These are phyloP conservation scores for Zalophus californianus DNA, from an alignment of 2,797 vertebrate genomes.

Conservation along the genomic window DNA sequence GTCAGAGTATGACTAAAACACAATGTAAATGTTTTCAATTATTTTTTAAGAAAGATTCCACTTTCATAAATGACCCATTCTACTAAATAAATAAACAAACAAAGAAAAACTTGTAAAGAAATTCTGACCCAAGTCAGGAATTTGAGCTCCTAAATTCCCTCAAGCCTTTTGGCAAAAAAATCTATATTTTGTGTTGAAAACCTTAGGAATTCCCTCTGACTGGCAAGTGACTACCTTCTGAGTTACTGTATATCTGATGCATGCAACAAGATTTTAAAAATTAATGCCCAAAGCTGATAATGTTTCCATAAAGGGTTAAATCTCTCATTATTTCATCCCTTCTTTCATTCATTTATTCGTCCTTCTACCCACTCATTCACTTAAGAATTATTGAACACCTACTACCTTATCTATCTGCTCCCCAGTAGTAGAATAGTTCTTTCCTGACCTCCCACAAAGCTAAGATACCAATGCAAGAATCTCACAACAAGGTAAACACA, in stretches of 20 bases:
- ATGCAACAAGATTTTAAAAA: background rate
- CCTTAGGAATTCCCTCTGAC: background rate
- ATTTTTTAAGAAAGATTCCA: slow-evolving; percentile 39
- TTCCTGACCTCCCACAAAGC: background rate
- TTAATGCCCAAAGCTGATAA: background rate
- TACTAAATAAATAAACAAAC: background rate
- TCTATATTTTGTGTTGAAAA: background rate
- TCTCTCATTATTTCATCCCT: background rate
- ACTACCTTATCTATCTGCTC: background rate
- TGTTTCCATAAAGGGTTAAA: background rate
- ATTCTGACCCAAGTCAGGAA: background rate
- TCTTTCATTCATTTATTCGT: background rate
- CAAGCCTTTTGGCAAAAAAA: background rate
- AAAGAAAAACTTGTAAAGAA: background rate
- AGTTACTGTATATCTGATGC: background rate
- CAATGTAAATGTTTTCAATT: background rate
- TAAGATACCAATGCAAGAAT: slow-evolving; percentile 35
- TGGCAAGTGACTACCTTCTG: background rate
- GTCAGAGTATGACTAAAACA: background rate
- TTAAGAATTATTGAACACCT: background rate
- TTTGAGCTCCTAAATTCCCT: background rate
- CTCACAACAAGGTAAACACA: slow-evolving; percentile 29
- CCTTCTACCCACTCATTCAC: background rate
- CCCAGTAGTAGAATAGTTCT: background rate
- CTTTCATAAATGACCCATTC: background rate